Conservation (phyloP, 1,140 invertebrate genomes). For the Drosophila arawakana region DNA sequence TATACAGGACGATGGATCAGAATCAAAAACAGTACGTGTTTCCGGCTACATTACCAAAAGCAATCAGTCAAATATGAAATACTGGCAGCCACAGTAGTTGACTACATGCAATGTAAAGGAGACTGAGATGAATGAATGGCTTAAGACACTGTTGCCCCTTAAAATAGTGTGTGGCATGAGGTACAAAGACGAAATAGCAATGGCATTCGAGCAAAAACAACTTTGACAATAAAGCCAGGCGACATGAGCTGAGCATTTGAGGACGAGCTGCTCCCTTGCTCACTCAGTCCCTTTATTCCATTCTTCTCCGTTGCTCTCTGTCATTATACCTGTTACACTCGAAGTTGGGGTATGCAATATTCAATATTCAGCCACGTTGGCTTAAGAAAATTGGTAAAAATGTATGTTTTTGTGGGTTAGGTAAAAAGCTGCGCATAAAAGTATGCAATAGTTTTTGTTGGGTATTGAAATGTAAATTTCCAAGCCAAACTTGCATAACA, state of each 20-base stretch:
- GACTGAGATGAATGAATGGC: slow-evolving; percentile 51
- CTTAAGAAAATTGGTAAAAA: no score
- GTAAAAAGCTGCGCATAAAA: no score
- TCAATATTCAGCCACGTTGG: no score
- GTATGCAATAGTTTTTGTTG: no score
- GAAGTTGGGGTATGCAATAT: neutral
- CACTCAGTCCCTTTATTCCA: neutral
- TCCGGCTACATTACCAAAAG: slow-evolving; percentile 73
- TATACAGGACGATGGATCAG: neutral
- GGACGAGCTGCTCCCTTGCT: slow-evolving; percentile 40
- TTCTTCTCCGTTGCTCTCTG: neutral
- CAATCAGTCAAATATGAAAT: slow-evolving; percentile 82
- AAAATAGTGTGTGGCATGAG: neutral
- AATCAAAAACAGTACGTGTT: slow-evolving; percentile 33
- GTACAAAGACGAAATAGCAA: slow-evolving; percentile 53
- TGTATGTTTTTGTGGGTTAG: no score
- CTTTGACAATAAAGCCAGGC: slow-evolving; percentile 67
- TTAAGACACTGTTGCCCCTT: slow-evolving; percentile 39
- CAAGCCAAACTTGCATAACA: no score
- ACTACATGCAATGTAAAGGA: slow-evolving; percentile 40
- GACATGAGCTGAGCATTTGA: slow-evolving; percentile 71
- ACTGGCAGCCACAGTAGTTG: slow-evolving; percentile 72
- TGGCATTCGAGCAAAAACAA: slow-evolving; percentile 61
- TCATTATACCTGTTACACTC: neutral
- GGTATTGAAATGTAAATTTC: no score